Conservation (phyloP, 2,113 vertebrate species). For the Platichthys stellatus region DNA sequence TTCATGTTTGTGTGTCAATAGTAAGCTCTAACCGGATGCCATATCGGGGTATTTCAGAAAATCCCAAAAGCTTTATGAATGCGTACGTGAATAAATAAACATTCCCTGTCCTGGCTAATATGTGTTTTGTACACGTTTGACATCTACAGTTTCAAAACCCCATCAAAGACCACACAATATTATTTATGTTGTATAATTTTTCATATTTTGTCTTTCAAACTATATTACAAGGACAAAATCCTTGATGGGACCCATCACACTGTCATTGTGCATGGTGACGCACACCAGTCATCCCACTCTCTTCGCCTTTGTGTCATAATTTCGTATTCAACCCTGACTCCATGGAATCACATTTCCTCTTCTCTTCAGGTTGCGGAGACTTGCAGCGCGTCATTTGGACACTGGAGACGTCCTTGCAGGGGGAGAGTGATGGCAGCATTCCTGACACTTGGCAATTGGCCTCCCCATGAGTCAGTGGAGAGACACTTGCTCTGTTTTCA, state of each 20-base stretch:
- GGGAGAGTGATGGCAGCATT: conserved; percentile 47
- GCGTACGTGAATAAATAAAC: background rate
- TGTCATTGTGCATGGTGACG: background rate
- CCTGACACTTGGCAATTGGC: conserved; percentile 59
- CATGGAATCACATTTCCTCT: conserved; percentile 11
- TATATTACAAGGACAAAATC: background rate
- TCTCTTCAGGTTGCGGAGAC: conserved; percentile 29
- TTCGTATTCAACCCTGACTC: conserved; percentile 5
- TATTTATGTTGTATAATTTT: conserved; percentile 18
- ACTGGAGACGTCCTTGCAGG: conserved; percentile 42
- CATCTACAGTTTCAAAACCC: background rate
- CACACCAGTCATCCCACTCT: background rate
- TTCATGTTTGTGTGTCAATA: background rate
- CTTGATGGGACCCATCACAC: background rate
- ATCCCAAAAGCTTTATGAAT: conserved; percentile 19
- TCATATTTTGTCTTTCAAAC: conserved; percentile 2
- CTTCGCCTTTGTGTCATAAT: background rate
- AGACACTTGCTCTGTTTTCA: conserved; percentile 67
- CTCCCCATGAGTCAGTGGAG: conserved; percentile 57
- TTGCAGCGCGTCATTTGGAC: conserved; percentile 27
- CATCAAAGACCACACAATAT: conserved; percentile 1
- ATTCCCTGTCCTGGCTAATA: background rate
- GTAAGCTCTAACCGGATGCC: conserved; percentile 13
- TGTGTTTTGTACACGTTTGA: conserved; percentile 1
- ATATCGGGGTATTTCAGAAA: conserved; percentile 21